Evolutionary conservation across 1,140 invertebrate genomes (phyloP).

Genomic region (Drosophila orosa): DNA sequence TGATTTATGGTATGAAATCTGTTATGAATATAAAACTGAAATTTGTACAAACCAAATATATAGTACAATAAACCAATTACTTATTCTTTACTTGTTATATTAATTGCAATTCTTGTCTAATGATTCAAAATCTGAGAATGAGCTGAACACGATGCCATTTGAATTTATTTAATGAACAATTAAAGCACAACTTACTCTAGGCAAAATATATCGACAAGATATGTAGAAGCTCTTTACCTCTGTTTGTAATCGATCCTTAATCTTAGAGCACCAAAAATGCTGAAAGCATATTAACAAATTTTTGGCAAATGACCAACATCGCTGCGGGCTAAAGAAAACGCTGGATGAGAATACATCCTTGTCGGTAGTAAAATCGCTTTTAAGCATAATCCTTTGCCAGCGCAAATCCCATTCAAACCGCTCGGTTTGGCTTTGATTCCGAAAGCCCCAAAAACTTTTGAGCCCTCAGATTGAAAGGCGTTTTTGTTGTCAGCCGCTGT

Average conservation of each 20-base stretch:
- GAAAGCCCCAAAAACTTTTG: slow-evolving; percentile 58
- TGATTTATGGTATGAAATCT: slow-evolving; percentile 27
- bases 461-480: slow-evolving; percentile 43
- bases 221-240: background rate
- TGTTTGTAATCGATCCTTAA: slow-evolving; percentile 1
- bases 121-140: background rate
- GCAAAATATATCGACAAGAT: background rate
- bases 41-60: too few species aligned
- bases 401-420: slow-evolving; percentile 62
- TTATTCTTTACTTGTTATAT: too few species aligned
- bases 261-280: background rate
- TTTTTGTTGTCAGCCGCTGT: slow-evolving; percentile 23
- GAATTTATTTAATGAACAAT: background rate
- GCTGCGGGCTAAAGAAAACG: background rate
- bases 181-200: background rate
- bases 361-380: slow-evolving; percentile 48
- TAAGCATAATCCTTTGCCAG: slow-evolving; percentile 42
- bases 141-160: background rate
- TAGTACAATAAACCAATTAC: too few species aligned
- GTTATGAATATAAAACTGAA: too few species aligned
- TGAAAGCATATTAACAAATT: slow-evolving; percentile 4
- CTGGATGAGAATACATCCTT: slow-evolving; percentile 37
- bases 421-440: slow-evolving; percentile 42
- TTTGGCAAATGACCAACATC: slow-evolving; percentile 42
- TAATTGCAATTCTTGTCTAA: background rate